Base-by-base conservation (phyloP, 1,140 invertebrate species). In the Cyrtorhinus lividipennis region DNA sequence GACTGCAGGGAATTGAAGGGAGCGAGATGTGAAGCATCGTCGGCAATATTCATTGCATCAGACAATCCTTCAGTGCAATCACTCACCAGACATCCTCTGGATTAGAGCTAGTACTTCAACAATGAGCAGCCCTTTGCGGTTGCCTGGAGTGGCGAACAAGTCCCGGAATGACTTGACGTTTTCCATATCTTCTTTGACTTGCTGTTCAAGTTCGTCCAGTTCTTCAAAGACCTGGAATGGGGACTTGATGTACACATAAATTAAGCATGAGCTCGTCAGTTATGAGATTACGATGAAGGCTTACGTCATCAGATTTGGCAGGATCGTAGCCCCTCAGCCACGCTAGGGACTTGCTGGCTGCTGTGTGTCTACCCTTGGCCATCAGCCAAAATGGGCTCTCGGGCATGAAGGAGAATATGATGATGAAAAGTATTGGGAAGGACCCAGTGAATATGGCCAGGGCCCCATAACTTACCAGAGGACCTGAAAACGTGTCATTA, bases 341-440 rank as follows among this genome's bases (percentile, higher is more conserved):
- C 1, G 22, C 13, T n/a, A 90, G 70, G 0, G 82, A 79, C 53
- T 72, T 73, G 30, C 77, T 75, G 0, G 88, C 87, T 64, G 83
- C 78, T 5, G 78, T 73, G 13, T 75, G 74, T 24, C 77, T 71
- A 1, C 80, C 78, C 15, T 78, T 79, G 59, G 78, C 78, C 72
- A 48, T 76, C 76, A 83, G 75, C 65, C 80, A 89, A 62, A 83
- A 83, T 0, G 92, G 91, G 45, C 86, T 86, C 71, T 95, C 91
- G 0, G 90, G 90, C 77, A 92, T 85, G 48, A 82, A 80, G 2
- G 80, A 60, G 74, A 87, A 86, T 66, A 84, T 82, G 0, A 79
- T 62, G 0, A 86, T 67, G 72, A 90, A 86, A 0, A 82, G 38
- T 0, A 81, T 71, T 0, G 83, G 77, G 24, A 85, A 69, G 0